Conservation (phyloP, 37 sponge, comb jelly and placozoan species). For the Lycopodina hypogea region DNA sequence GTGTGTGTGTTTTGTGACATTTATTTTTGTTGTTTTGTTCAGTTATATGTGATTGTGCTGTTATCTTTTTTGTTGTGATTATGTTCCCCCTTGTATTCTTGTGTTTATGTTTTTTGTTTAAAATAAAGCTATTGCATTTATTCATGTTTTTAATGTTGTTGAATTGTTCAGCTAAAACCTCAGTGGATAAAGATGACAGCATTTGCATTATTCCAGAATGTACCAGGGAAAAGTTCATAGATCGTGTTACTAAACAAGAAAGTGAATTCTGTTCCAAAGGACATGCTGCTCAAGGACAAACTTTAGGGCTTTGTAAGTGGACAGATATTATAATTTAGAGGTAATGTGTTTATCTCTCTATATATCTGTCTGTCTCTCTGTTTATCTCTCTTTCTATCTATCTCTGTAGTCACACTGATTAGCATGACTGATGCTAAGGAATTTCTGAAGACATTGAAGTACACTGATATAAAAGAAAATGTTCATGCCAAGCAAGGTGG, state of each 20-base stretch:
- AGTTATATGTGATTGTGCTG: too few relatives aligned
- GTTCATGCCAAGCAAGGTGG: slow-evolving; percentile 68
- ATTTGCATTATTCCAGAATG: slow-evolving; percentile 65
- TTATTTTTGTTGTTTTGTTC: too few relatives aligned
- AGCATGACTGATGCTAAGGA: slow-evolving; percentile 44
- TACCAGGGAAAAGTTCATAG: slow-evolving; percentile 18
- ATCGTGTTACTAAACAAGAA: slow-evolving; percentile 6
- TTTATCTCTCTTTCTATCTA: not conserved
- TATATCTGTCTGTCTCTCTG: not conserved
- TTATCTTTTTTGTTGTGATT: too few relatives aligned
- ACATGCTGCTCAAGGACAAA: slow-evolving; percentile 60
- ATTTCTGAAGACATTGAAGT: slow-evolving; percentile 43
- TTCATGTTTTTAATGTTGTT: not conserved
- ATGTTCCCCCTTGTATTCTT: not conserved
- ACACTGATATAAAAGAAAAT: slow-evolving; percentile 62
- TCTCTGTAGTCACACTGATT: slow-evolving; percentile 44
- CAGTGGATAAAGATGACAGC: slow-evolving; percentile 31
- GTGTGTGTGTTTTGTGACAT: too few relatives aligned
- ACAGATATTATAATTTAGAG: not conserved
- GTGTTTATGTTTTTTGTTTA: not conserved
- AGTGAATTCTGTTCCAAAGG: slow-evolving; percentile 69
- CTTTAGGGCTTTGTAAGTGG: slow-evolving; percentile 52
- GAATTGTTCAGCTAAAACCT: not conserved
- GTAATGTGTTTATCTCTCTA: not conserved
- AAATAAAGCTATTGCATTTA: not conserved